A percentile compares a stretch with the other conserved stretches of the same genome.
These are phyloP conservation scores for Campoplex nolae DNA, from an alignment of 2,888 invertebrate species.

Conservation along the genomic window DNA sequence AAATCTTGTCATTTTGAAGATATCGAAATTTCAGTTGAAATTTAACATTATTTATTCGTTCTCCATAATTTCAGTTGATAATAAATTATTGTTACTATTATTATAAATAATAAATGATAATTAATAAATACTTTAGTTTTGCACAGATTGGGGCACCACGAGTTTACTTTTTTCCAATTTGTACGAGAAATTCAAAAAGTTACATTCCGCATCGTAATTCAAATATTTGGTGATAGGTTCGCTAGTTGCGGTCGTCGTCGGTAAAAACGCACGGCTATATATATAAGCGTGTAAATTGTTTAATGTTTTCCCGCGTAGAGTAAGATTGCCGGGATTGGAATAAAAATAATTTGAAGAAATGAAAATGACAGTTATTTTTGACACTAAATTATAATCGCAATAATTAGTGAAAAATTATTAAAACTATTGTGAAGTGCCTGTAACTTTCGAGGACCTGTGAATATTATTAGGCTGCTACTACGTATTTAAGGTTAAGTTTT, in stretches of 20 bases:
- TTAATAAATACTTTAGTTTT: too few relatives aligned
- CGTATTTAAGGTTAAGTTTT: neutral
- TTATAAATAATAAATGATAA: too few relatives aligned
- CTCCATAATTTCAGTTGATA: too few relatives aligned
- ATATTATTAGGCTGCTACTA: neutral
- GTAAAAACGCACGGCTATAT: neutral
- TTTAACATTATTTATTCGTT: too few relatives aligned
- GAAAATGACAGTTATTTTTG: neutral
- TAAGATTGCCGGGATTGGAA: neutral
- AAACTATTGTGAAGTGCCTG: neutral
- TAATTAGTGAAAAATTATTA: neutral
- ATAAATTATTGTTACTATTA: too few relatives aligned
- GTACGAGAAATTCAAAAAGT: neutral
- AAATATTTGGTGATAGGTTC: neutral
- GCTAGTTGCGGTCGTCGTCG: neutral
- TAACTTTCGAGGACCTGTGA: neutral
- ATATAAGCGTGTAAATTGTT: neutral
- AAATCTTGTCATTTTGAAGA: neutral
- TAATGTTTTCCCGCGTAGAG: neutral
- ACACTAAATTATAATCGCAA: neutral
- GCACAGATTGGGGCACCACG: too few relatives aligned
- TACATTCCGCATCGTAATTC: neutral
- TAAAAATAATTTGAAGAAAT: neutral
- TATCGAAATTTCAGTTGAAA: neutral
- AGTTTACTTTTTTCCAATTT: too few relatives aligned